Base-by-base conservation (phyloP, 1,140 invertebrate species). In the Diorhabda elongata region DNA sequence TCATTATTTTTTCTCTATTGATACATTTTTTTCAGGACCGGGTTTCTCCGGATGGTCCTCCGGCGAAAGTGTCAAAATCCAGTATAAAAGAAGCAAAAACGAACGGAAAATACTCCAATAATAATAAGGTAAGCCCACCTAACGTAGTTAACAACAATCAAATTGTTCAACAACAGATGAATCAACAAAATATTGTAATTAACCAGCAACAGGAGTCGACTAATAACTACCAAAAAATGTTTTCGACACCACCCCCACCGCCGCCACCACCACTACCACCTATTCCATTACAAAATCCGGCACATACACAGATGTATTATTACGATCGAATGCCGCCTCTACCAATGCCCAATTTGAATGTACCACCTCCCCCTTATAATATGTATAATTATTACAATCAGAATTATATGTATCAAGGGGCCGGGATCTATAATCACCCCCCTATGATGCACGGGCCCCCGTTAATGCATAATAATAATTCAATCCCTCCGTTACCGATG, bases 401-500 rank as follows among this genome's bases (percentile, higher is more conserved):
- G 5, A 67, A 65, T 3, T 72, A 69, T 44, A 66, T 66, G 56
- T 75, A 52, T n/a, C 47, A 69, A 66, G 58, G 43, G 41, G 60
- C 65, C 26, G 73, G 74, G 42, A 71, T 77, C 64, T 79, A 76
- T 64, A 71, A 72, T n/a, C 74, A 74, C n/a, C 73, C 71, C n/a
- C 47, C 47, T 58, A 63, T 71, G 11, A 60, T 45, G n/a, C 52
- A 61, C 5, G 44, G 5, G 3, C 47, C 42, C n/a, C 64, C 64
- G 7, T n/a, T 62, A 59, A 65, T 61, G 8, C 65, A 52, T 8
- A 44, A 42, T 58, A 61, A 9, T 42, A 64, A 57, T 11, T 26
- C 68, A 43, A 76, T 76, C 43, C 82, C 83, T 0, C 83, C 82
- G 1, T 72, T 84, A 58, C 83, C 83, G 3, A 77, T 74, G 61